phyloP scores from a whole-genome alignment of 2,888 invertebrate genomes.

The Leptura quadrifasciata region DNA sequence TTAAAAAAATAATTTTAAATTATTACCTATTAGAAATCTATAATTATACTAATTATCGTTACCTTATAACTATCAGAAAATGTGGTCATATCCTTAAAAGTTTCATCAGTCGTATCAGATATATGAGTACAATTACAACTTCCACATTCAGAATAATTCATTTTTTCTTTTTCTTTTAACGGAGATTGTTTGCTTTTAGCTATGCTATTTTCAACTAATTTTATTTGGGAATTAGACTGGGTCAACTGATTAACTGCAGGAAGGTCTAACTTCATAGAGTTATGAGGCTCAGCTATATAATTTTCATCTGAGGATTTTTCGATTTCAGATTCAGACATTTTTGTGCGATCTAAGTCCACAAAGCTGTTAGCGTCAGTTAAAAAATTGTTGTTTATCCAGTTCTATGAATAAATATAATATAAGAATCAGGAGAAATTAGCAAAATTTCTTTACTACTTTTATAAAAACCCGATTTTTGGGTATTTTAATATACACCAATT shows the following conservation, averaged over 20 bases:
- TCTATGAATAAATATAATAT: constrained; percentile 16
- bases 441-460: not conserved
- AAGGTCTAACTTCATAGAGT: not conserved
- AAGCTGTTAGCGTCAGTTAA: constrained; percentile 16
- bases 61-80: constrained; percentile 5
- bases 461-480: constrained; percentile 16
- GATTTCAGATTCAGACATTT: constrained; percentile 4
- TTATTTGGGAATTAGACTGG: constrained; percentile 1
- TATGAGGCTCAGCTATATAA: too few species aligned
- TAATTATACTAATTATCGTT: constrained; percentile 6
- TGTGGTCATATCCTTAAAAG: not conserved
- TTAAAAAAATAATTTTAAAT: constrained; percentile 13
- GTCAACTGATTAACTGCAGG: not conserved
- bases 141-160: constrained; percentile 5
- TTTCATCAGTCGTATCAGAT: constrained; percentile 6
- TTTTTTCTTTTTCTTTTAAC: too few species aligned
- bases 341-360: constrained; percentile 1
- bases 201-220: too few species aligned
- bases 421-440: constrained; percentile 8
- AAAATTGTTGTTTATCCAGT: constrained; percentile 18
- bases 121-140: constrained; percentile 14
- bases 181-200: too few species aligned
- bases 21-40: constrained; percentile 9
- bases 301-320: too few species aligned
- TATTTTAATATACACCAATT: constrained; percentile 7